Base-by-base conservation (phyloP, 2,888 invertebrate genomes). In the Adela reaumurella region DNA sequence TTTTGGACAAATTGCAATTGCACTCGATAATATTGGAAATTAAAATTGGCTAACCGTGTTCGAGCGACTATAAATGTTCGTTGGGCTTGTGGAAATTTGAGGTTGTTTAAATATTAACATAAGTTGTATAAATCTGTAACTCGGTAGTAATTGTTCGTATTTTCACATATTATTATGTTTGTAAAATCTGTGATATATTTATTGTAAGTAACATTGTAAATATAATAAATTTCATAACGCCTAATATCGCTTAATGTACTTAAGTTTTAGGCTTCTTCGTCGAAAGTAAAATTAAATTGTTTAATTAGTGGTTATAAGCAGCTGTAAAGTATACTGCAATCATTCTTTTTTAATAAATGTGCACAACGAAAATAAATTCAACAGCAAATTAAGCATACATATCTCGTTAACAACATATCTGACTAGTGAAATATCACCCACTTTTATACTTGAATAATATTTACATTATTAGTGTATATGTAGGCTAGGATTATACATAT, bases 141-240 rank as follows among this genome's bases (percentile, higher is more conserved):
- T 24, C 8, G 24, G 24, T 24, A 24, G 24, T 24, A 24, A 24
- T 4, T 24, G 8, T 6, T 24, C 8, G 24, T n/a, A n/a, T 24
- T 24, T 24, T 45, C 45, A 20, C 14, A 29, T 17, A 17, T 17
- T 46, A 24, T 48, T 56, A 58, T 66, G 74, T 68, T 71, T 76
- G 74, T 78, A 74, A 68, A 71, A 73, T 77, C 78, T 78, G 78
- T 78, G 78, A 78, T 78, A 78, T 77, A 78, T 77, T 74, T 78
- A 77, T 73, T 71, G 66, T 77, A 77, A 78, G 74, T 67, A 66
- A 59, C 55, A 53, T 63, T 76, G 72, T 74, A 74, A 64, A 73
- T 70, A 65, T 58, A 63, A 65, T 58, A 64, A 54, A 24, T 24
- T 24, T 4, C 24, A 24, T 24, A 24, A 8, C 5, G 8, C 8